Evolutionary conservation across 2,797 vertebrate species (phyloP).

Genomic region (Ptychobarbus kaznakovi): DNA sequence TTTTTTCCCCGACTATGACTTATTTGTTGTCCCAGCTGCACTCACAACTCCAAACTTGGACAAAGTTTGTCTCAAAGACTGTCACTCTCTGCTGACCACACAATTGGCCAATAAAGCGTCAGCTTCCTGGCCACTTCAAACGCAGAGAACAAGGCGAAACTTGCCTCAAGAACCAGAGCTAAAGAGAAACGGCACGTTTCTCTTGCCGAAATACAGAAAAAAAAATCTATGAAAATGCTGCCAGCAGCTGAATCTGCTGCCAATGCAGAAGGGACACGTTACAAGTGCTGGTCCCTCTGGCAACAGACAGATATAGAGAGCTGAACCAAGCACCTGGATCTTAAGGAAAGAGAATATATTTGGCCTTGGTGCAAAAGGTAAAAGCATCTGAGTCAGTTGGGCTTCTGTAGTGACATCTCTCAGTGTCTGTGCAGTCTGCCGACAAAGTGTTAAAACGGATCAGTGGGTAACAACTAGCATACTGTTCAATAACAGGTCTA

Average conservation of each 20-base stretch:
- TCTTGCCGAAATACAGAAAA: constrained; percentile 24
- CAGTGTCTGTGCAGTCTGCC: constrained; percentile 24
- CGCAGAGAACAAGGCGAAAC: constrained; percentile 34
- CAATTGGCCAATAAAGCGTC: constrained; percentile 45
- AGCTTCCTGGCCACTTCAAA: constrained; percentile 50
- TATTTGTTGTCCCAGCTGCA: constrained; percentile 46
- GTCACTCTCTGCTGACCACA: constrained; percentile 52
- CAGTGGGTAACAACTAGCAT: constrained; percentile 18
- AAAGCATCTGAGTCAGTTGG: constrained; percentile 33
- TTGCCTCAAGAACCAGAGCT: constrained; percentile 48
- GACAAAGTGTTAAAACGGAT: constrained; percentile 32
- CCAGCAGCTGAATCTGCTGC: constrained; percentile 54
- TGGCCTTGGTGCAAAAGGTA: constrained; percentile 38
- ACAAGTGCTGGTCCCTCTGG: constrained; percentile 58
- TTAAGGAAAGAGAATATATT: constrained; percentile 49
- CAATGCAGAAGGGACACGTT: constrained; percentile 52
- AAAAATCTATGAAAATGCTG: constrained; percentile 56
- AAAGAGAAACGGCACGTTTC: constrained; percentile 40
- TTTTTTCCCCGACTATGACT: constrained; percentile 34
- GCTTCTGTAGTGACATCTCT: constrained; percentile 37
- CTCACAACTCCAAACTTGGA: constrained; percentile 36
- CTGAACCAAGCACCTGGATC: constrained; percentile 50
- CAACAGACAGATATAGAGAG: constrained; percentile 54
- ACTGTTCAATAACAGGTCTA: constrained; percentile 21
- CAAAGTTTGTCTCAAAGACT: constrained; percentile 47